Evolutionary conservation across 2,888 invertebrate genomes (phyloP).

Genomic region (Drosophila mimetica): DNA sequence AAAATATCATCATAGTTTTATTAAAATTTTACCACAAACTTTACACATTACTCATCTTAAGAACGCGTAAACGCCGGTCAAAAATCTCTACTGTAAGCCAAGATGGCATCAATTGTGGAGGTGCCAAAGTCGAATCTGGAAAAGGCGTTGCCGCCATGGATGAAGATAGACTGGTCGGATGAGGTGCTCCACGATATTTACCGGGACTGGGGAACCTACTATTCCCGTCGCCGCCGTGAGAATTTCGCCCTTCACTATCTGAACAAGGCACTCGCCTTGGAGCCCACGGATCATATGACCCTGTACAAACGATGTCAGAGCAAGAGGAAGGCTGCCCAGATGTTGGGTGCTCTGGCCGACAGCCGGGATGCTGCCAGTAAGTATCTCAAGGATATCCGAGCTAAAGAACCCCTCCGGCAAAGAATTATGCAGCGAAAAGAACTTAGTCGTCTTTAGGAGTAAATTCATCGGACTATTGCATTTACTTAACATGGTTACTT

Average conservation of each 20-base stretch:
- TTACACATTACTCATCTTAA: neutral
- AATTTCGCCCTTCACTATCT: constrained; percentile 80
- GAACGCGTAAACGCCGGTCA: too few relatives aligned
- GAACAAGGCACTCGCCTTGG: constrained; percentile 73
- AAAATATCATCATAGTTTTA: constrained; percentile 7
- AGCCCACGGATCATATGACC: constrained; percentile 69
- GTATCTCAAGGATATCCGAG: constrained; percentile 1
- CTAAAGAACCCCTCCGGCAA: too few relatives aligned
- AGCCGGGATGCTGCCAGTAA: constrained; percentile 73
- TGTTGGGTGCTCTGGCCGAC: constrained; percentile 73
- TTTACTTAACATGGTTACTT: neutral
- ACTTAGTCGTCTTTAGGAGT: too few relatives aligned
- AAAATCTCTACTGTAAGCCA: neutral
- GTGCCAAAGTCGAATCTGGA: constrained; percentile 22
- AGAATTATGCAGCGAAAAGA: too few relatives aligned
- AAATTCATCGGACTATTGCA: too few relatives aligned
- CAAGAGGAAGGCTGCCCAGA: constrained; percentile 78
- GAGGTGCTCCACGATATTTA: constrained; percentile 81
- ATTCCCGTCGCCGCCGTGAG: constrained; percentile 76
- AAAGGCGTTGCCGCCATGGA: constrained; percentile 61
- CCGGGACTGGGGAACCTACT: constrained; percentile 82
- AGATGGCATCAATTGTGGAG: constrained; percentile 65
- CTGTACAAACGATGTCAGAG: constrained; percentile 78
- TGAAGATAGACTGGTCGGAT: constrained; percentile 70
- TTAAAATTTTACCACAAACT: constrained; percentile 1